These are phyloP conservation scores for Emydocephalus ijimae DNA, from an alignment of 2,113 vertebrate genomes.

Conservation along the genomic window DNA sequence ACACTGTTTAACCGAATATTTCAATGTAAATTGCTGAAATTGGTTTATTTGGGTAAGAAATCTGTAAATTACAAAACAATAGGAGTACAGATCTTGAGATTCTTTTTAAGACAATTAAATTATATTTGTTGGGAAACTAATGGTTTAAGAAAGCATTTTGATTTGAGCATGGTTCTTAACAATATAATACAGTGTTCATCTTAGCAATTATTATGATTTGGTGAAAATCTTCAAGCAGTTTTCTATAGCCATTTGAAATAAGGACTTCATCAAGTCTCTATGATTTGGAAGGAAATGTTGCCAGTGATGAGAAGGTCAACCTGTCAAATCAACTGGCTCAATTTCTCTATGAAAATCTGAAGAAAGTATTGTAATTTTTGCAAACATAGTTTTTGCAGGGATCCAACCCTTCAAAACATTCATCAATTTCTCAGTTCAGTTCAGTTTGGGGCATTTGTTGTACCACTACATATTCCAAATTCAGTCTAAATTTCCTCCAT, in stretches of 20 bases:
- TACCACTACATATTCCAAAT: background rate
- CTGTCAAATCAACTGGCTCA: background rate
- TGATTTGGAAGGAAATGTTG: background rate
- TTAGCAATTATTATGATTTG: background rate
- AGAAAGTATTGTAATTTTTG: background rate
- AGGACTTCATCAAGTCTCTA: background rate
- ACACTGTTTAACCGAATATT: background rate
- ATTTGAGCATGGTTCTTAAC: background rate
- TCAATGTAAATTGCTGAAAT: background rate
- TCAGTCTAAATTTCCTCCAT: background rate
- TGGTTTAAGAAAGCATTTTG: background rate
- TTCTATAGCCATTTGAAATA: background rate
- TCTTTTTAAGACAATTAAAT: background rate
- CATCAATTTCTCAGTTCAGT: background rate
- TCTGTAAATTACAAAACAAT: background rate
- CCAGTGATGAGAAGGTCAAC: background rate
- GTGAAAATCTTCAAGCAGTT: background rate
- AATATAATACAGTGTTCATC: background rate
- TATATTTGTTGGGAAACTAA: background rate
- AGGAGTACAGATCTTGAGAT: background rate
- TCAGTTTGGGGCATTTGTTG: background rate
- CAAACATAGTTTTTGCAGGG: background rate
- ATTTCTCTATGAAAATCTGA: background rate
- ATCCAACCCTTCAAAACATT: background rate
- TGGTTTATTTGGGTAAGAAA: background rate